These are phyloP conservation scores for Nesogale talazaci DNA, from an alignment of 2,113 vertebrate species.

Conservation along the genomic window DNA sequence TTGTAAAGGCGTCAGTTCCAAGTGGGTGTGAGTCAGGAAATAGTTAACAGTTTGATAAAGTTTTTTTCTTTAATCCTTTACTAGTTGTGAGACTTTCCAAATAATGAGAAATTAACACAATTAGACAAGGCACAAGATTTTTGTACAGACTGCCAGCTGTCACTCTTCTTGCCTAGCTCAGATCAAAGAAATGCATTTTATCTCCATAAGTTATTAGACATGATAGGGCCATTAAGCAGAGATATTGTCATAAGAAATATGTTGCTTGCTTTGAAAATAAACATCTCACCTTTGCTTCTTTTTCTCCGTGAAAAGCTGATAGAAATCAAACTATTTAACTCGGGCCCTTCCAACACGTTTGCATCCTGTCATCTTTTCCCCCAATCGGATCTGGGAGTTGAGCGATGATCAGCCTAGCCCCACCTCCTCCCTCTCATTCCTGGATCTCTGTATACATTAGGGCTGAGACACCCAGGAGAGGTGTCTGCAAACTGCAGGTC, in stretches of 20 bases:
- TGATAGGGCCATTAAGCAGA: conserved; percentile 75
- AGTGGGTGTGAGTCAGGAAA: conserved; percentile 59
- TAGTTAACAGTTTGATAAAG: conserved; percentile 75
- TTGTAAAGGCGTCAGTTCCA: neutral
- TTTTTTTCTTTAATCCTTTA: conserved; percentile 11
- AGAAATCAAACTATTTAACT: conserved; percentile 76
- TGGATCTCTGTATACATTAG: neutral
- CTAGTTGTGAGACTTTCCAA: conserved; percentile 73
- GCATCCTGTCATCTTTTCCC: conserved; percentile 38
- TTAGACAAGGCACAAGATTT: conserved; percentile 82
- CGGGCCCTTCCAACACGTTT: conserved; percentile 53
- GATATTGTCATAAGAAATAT: conserved; percentile 83
- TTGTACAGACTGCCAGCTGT: conserved; percentile 79
- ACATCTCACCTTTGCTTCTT: conserved; percentile 79
- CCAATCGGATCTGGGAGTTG: neutral
- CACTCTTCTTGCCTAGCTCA: conserved; percentile 77
- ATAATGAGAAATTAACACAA: conserved; percentile 81
- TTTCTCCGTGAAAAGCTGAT: conserved; percentile 71
- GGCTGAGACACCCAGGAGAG: neutral
- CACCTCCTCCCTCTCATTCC: neutral
- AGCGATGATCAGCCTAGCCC: neutral
- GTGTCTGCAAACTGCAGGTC: neutral
- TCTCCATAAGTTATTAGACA: conserved; percentile 79
- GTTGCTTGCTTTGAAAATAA: conserved; percentile 83
- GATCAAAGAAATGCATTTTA: conserved; percentile 80